Percentiles rank a stretch among this genome's conserved stretches.
Conservation (phyloP, 2,797 vertebrate genomes). For the Melanotaenia nigrans region DNA sequence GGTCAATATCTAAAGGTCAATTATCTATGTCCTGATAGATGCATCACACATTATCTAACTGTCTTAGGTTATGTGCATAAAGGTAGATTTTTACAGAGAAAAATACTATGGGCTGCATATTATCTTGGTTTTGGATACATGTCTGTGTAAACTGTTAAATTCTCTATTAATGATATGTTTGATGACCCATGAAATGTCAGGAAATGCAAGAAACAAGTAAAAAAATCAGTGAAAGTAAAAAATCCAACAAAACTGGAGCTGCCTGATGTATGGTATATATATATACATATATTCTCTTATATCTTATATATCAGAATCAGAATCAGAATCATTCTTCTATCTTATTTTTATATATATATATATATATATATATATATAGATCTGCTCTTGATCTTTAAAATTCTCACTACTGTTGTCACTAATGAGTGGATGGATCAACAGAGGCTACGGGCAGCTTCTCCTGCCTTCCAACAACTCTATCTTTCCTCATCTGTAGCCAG, state of each 20-base stretch:
- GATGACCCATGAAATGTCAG: no score
- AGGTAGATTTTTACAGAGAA: background rate
- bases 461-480: constrained; percentile 30
- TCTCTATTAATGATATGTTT: background rate
- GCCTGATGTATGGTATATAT: no score
- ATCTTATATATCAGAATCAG: no score
- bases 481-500: constrained; percentile 21
- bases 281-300: no score
- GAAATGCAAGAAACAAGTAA: background rate
- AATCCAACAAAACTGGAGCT: no score
- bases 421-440: constrained; percentile 24
- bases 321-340: no score
- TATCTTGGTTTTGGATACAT: background rate
- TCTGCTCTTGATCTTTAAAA: background rate
- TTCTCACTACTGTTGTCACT: constrained; percentile 64
- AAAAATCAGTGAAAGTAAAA: no score
- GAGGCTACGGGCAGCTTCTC: constrained; percentile 6
- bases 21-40: background rate
- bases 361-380: background rate
- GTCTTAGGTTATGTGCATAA: background rate
- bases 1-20: background rate
- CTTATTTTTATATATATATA: no score
- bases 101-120: background rate
- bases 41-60: background rate
- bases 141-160: background rate